A percentile compares a stretch with the other conserved stretches of the same genome.
Evolutionary conservation across 2,113 vertebrate genomes (phyloP).

Genomic region (Uropsilus gracilis): DNA sequence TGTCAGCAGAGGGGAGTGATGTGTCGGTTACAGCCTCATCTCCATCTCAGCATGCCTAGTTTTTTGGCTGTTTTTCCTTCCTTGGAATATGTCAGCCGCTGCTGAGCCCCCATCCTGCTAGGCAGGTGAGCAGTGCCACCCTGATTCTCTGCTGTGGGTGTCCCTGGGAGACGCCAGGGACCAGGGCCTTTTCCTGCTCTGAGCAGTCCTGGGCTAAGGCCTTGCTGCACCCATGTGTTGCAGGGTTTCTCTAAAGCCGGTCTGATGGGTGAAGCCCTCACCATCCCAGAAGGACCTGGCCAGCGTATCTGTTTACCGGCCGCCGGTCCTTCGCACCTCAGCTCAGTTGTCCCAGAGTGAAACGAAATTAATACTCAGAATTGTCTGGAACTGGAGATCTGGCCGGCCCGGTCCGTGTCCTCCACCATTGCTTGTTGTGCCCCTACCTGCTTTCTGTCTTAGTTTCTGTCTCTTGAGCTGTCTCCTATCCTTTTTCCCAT

Average conservation of each 20-base stretch:
- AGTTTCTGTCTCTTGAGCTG: neutral
- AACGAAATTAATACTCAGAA: neutral
- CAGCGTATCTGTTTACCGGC: neutral
- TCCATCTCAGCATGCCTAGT: neutral
- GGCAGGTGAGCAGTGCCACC: neutral
- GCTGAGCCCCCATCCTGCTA: neutral
- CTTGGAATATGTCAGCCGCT: neutral
- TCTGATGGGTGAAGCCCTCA: neutral
- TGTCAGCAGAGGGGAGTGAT: neutral
- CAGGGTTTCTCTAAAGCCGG: neutral
- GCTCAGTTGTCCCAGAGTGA: neutral
- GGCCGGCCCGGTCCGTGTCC: conserved; percentile 15
- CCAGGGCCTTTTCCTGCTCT: neutral
- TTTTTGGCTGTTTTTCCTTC: neutral
- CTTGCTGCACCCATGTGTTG: neutral
- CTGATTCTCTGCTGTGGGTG: neutral
- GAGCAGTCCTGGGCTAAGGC: neutral
- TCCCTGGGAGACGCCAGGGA: neutral
- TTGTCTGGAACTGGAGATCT: neutral
- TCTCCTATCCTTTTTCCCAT: neutral
- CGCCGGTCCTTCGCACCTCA: neutral
- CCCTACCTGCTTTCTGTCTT: neutral
- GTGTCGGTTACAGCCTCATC: neutral
- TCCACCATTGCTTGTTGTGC: neutral
- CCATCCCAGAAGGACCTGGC: neutral